Percentiles rank a stretch among this genome's conserved stretches.
Evolutionary conservation across 2,888 invertebrate species (phyloP).

Genomic region (Sturmia bella): DNA sequence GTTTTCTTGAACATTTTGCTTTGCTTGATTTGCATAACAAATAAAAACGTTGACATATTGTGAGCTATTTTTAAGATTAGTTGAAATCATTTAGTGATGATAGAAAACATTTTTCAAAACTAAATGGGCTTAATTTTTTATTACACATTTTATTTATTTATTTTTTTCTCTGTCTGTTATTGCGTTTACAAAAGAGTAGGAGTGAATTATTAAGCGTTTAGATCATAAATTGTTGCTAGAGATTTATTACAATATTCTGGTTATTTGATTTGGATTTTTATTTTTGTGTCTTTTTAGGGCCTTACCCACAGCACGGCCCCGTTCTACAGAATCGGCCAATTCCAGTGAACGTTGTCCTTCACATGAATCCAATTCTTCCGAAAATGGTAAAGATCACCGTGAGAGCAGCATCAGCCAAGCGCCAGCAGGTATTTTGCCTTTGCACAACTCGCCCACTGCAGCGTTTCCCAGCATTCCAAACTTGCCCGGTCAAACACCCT

Average conservation of each 20-base stretch:
- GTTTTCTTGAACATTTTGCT: constrained; percentile 52
- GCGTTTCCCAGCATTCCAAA: constrained; percentile 81
- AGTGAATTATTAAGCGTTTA: constrained; percentile 35
- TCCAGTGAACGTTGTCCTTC: constrained; percentile 89
- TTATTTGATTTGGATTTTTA: not conserved
- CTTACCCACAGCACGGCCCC: constrained; percentile 79
- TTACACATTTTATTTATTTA: constrained; percentile 27
- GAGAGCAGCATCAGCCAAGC: constrained; percentile 74
- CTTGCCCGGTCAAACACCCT: constrained; percentile 86
- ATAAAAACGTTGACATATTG: constrained; percentile 79
- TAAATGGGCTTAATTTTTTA: constrained; percentile 64
- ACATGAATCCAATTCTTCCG: constrained; percentile 88
- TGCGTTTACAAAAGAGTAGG: constrained; percentile 31
- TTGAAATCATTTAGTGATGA: constrained; percentile 69
- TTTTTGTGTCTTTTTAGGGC: constrained; percentile 75
- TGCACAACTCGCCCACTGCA: constrained; percentile 70
- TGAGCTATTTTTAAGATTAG: constrained; percentile 73
- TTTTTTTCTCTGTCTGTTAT: constrained; percentile 3
- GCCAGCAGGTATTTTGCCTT: constrained; percentile 71
- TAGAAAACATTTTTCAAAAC: constrained; percentile 69
- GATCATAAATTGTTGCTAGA: constrained; percentile 24
- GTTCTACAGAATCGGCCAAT: constrained; percentile 80
- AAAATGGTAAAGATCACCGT: constrained; percentile 82
- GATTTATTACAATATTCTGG: constrained; percentile 50
- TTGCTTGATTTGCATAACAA: constrained; percentile 77